Evolutionary conservation across 2,113 vertebrate genomes (phyloP), one percentile per base, ranked within the genome.

Genomic region (Tetrax tetrax): DNA sequence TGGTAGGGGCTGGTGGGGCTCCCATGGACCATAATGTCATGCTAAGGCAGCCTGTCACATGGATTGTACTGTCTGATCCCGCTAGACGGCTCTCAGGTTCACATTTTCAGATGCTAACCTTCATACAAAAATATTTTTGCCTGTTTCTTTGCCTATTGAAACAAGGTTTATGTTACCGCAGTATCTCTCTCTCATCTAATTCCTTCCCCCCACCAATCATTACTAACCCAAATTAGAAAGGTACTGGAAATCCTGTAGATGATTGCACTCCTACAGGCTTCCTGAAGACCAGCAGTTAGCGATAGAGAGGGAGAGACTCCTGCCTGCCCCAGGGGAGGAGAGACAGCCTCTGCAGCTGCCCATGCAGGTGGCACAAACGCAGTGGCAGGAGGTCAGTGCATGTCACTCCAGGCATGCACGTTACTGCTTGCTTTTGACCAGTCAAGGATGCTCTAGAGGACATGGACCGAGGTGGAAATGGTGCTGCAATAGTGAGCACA

Each of bases 1-100:
- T 60, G 35, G 47, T 7, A 71, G 19, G 9, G 7, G 2, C 41
- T 77, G 71, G 7, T 53, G 50, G 43, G 25, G 27, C 4, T 91
- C 33, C 57, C 0, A 0, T 3, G 4, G 69, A 75, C 12, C 19
- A 54, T 10, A 25, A 7, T 33, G 14, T 41, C 29, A 3, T 25
- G 14, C 12, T 81, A 25, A 2, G 5, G 22, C 25, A 54, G 33
- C 33, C 15, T 18, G 18, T 38, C 54, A 28, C 19, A 4, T 2
- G 3, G 24, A 10, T 53, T 23, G 7, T 12, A 14, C n/a, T 33
- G 12, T 60, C 57, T 51, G 29, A 54, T 37, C 28, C 27, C 76
- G 33, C 45, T 15, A 65, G 53, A 51, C 27, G 12, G 14, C 57
- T 78, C 37, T 71, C 14, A 28, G 9, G 38, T 37, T 45, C 72